These are phyloP conservation scores for Silurus aristotelis DNA, from an alignment of 2,797 vertebrate genomes.

Conservation along the genomic window DNA sequence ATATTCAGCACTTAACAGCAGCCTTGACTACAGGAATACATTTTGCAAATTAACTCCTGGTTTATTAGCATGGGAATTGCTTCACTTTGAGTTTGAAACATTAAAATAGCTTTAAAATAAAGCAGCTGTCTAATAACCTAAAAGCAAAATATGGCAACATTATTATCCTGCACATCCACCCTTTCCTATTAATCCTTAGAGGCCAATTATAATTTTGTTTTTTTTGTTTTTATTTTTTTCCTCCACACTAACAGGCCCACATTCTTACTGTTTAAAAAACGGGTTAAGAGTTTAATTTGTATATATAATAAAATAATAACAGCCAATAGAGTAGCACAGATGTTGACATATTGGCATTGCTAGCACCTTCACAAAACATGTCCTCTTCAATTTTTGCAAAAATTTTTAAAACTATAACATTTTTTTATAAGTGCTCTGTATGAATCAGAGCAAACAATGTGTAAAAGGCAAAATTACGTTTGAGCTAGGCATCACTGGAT, in stretches of 20 bases:
- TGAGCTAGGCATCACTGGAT: conserved; percentile 1
- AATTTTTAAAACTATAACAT: background rate
- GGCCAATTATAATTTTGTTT: background rate
- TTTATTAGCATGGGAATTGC: background rate
- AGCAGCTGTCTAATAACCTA: background rate
- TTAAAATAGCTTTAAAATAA: background rate
- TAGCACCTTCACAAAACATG: background rate
- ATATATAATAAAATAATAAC: background rate
- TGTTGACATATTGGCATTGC: background rate
- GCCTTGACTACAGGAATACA: background rate
- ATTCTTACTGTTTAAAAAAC: background rate
- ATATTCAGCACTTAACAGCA: background rate
- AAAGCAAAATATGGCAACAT: background rate
- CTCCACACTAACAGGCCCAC: background rate
- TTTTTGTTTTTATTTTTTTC: background rate
- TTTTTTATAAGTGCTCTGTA: background rate
- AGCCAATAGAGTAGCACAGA: background rate
- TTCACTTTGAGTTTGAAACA: background rate
- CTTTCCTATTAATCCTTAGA: background rate
- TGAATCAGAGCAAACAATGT: background rate
- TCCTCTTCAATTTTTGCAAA: background rate
- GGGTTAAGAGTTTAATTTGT: background rate
- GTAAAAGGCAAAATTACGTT: background rate
- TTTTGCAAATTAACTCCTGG: background rate
- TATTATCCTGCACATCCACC: background rate